Evolutionary conservation across 2,888 invertebrate species (phyloP), one percentile per base, ranked within the genome.

Genomic region (Thecocarcelia acutangulata): DNA sequence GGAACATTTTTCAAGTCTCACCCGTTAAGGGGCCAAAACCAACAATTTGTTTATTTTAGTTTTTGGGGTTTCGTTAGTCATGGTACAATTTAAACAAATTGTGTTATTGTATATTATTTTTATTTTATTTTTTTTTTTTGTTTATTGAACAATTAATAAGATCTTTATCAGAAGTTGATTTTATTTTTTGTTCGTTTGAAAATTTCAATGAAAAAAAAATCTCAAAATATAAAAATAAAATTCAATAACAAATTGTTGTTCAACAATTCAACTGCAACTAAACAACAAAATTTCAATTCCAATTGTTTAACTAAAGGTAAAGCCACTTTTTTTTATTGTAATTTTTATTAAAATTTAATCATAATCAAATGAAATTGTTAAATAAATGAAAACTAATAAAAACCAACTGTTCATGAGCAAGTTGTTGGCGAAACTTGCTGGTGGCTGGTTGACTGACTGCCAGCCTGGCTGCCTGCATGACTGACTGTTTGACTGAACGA

Each of bases 71-170:
- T 58, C 50, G 58, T 58, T 69, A 61, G 52, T 77, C 63, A 77
- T 77, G 56, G 64, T 33, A 68, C 3, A 33, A 50, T 58, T 66
- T 70, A 42, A 50, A 44, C 58, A 59, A 21, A 21, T 37, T 73
- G 58, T 68, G 12, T 66, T 59, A 17, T 68, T 58, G 28, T 42
- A n/a, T n/a, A n/a, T n/a, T n/a, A n/a, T n/a, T n/a, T n/a, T n/a
- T n/a, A n/a, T n/a, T n/a, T n/a, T n/a, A n/a, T 56, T 64, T 58
- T 56, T 70, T 37, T 73, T 63, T 63, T 54, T 46, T 17, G 13
- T 59, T 66, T 78, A 75, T 56, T 78, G 61, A 75, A 82, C 82
- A 82, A 82, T 82, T 82, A 75, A 82, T 78, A 66, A 78, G 82
- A 82, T 82, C 66, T 70, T 78, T 78, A 82, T 82, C 82, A 70